Evolutionary conservation across 2,797 vertebrate species (phyloP), one percentile per base, ranked within the genome.

Genomic region (Hydrophis major): DNA sequence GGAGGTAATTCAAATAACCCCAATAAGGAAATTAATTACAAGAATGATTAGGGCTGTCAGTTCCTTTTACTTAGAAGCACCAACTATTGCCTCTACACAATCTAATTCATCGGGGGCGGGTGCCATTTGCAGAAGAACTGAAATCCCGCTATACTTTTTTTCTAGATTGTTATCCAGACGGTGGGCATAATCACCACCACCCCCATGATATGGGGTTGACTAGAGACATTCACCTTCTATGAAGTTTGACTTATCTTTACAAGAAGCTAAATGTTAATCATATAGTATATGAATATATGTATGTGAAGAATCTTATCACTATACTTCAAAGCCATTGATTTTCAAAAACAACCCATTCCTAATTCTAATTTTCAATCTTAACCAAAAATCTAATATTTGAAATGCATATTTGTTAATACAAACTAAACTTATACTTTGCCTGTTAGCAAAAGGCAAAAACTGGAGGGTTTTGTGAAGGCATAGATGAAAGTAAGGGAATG

Each of bases 21-120:
- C 94, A 96, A 96, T 95, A 95, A 93, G 96, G 95, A 97, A 95
- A 96, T 97, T 97, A 97, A 97, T 97, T 97, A 95, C 93, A 94
- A 95, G 96, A 96, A 94, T 97, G 96, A 97, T 97, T 96, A 96
- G 87, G 96, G 69, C 93, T 97, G 96, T 93, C 95, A 97, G 95
- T 92, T 96, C 93, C 92, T 96, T 97, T 97, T 96, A 96, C 96
- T 96, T 96, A 94, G 95, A 97, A 96, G 95, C 94, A 95, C 94
- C 94, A 96, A 96, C 96, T 96, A 97, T 96, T 96, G 96, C 95
- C 86, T 96, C 66, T 93, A 92, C 28, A 93, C 93, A 94, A 95
- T 94, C 94, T 20, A 61, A 47, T 69, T 87, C 12, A 86, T 93
- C 55, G 61, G 94, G 32, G 32, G 13, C n/a, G 14, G 28, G 1